These are phyloP conservation scores for Wasmannia auropunctata DNA, from an alignment of 1,140 invertebrate genomes.

Conservation along the genomic window DNA sequence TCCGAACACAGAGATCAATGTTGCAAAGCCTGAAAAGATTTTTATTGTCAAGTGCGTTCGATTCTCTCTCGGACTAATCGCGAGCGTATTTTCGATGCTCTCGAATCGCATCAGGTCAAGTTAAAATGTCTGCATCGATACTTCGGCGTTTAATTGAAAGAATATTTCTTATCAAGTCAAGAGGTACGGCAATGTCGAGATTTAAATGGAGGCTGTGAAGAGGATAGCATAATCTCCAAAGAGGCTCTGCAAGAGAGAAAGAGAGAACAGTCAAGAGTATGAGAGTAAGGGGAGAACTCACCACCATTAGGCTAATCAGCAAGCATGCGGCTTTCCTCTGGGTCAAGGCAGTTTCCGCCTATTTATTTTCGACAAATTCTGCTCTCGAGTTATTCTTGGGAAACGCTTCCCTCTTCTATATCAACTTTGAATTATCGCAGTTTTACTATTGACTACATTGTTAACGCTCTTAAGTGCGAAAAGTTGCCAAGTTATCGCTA, in stretches of 20 bases:
- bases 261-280: constrained; percentile 78
- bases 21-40: neutral
- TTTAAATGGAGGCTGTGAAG: constrained; percentile 65
- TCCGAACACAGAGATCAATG: neutral
- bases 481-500: neutral
- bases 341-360: constrained; percentile 79
- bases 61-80: neutral
- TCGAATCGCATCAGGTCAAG: constrained; percentile 20
- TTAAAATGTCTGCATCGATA: constrained; percentile 76
- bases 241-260: neutral
- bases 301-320: constrained; percentile 84
- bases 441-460: neutral
- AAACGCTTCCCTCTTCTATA: constrained; percentile 23
- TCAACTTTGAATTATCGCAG: neutral
- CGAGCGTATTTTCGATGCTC: constrained; percentile 22
- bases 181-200: constrained; percentile 67
- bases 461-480: neutral
- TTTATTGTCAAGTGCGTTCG: neutral
- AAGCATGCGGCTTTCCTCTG: constrained; percentile 79
- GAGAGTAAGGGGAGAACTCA: constrained; percentile 81
- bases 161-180: constrained; percentile 81
- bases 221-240: constrained; percentile 53
- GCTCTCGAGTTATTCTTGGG: neutral
- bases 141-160: constrained; percentile 78
- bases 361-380: constrained; percentile 72